phyloP scores from a whole-genome alignment of 2,797 vertebrate genomes.

The Silurus aristotelis region DNA sequence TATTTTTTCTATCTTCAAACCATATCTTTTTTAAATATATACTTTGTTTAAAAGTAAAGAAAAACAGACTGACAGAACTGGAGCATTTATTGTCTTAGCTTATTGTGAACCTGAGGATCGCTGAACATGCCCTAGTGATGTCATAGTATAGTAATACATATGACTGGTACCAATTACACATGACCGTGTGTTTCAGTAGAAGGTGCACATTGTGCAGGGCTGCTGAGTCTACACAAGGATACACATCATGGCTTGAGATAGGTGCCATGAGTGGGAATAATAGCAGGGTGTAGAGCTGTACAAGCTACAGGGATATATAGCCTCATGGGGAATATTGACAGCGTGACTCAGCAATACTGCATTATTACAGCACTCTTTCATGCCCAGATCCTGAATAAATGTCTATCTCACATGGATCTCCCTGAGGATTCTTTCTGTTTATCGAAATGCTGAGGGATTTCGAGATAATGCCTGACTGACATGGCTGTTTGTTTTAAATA shows the following conservation, averaged over 20 bases:
- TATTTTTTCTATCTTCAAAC: background rate
- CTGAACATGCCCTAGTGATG: slow-evolving; percentile 21
- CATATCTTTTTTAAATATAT: no score
- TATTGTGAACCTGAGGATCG: slow-evolving; percentile 15
- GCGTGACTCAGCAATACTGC: background rate
- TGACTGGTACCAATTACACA: slow-evolving; percentile 16
- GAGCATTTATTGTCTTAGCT: slow-evolving; percentile 21
- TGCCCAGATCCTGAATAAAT: background rate
- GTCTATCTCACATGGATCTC: background rate
- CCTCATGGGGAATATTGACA: slow-evolving; percentile 24
- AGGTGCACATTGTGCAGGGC: background rate
- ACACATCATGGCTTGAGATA: background rate
- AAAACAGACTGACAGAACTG: background rate
- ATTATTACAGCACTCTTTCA: background rate
- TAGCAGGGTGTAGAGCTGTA: background rate
- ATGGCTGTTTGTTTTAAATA: slow-evolving; percentile 29
- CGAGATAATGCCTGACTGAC: background rate
- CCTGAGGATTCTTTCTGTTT: background rate
- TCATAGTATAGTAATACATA: slow-evolving; percentile 14
- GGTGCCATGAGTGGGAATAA: background rate
- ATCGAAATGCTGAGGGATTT: slow-evolving; percentile 13
- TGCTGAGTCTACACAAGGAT: background rate
- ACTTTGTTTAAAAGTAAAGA: background rate
- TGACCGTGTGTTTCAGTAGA: slow-evolving; percentile 6
- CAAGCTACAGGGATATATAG: slow-evolving; percentile 12